Conservation (phyloP, 2,113 vertebrate species). For the Saimiri boliviensis region DNA sequence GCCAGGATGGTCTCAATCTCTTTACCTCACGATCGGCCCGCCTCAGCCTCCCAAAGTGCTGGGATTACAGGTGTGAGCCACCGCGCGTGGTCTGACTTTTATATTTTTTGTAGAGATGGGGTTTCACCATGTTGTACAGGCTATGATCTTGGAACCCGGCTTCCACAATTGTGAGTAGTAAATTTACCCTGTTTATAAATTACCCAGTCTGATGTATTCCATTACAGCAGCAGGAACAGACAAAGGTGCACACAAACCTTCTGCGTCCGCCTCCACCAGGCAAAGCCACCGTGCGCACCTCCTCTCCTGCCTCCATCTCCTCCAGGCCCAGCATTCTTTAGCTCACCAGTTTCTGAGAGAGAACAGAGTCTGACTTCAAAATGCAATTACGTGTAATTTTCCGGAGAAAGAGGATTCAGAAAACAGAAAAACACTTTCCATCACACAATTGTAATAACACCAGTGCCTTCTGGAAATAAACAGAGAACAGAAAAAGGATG, state of each 20-base stretch:
- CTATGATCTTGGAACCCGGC: neutral
- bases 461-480: neutral
- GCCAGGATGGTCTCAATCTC: too few relatives aligned
- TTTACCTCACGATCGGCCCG: too few relatives aligned
- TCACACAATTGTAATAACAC: neutral
- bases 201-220: neutral
- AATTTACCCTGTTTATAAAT: neutral
- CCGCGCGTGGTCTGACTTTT: too few relatives aligned
- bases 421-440: neutral
- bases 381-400: neutral
- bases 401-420: neutral
- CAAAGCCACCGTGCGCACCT: slow-evolving; percentile 32
- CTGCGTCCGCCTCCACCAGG: slow-evolving; percentile 70
- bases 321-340: slow-evolving; percentile 35
- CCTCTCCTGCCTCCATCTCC: slow-evolving; percentile 32
- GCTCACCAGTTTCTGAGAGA: slow-evolving; percentile 15
- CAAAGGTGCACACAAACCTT: slow-evolving; percentile 55
- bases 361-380: neutral
- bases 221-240: neutral
- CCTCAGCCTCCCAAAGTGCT: too few relatives aligned
- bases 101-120: too few relatives aligned
- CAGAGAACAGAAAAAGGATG: neutral
- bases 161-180: neutral
- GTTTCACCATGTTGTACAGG: too few relatives aligned
- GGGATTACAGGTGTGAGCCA: too few relatives aligned